phyloP scores from a whole-genome alignment of 2,888 invertebrate genomes.

The Yponomeuta sedellus region DNA sequence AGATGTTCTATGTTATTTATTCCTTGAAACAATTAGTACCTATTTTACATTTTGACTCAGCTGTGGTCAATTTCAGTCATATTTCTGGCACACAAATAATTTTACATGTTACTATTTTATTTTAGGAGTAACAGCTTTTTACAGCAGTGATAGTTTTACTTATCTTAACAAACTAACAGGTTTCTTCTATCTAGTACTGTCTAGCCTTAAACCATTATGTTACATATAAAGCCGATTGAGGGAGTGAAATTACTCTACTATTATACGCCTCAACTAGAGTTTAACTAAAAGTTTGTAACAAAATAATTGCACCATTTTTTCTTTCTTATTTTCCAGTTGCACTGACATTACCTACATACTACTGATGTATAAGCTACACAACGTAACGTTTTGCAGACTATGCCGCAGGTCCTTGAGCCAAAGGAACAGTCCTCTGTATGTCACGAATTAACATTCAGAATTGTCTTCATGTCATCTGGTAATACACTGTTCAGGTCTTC shows the following conservation, averaged over 20 bases:
- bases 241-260: too few relatives aligned
- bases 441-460: slow-evolving; percentile 80
- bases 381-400: slow-evolving; percentile 50
- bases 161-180: background rate
- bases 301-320: slow-evolving; percentile 12
- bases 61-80: background rate
- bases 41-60: too few relatives aligned
- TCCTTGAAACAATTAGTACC: too few relatives aligned
- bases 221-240: too few relatives aligned
- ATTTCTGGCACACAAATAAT: background rate
- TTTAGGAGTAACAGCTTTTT: background rate
- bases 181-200: too few relatives aligned
- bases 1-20: too few relatives aligned
- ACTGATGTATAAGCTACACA: slow-evolving; percentile 16
- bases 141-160: background rate
- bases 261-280: too few relatives aligned
- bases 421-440: slow-evolving; percentile 68
- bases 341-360: slow-evolving; percentile 14
- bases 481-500: slow-evolving; percentile 88
- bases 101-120: background rate
- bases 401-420: slow-evolving; percentile 59
- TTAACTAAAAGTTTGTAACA: background rate
- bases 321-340: background rate
- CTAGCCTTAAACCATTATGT: too few relatives aligned
- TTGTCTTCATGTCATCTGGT: slow-evolving; percentile 91